Conservation (phyloP, 1,140 invertebrate genomes). For the Neodiprion pinetum region DNA sequence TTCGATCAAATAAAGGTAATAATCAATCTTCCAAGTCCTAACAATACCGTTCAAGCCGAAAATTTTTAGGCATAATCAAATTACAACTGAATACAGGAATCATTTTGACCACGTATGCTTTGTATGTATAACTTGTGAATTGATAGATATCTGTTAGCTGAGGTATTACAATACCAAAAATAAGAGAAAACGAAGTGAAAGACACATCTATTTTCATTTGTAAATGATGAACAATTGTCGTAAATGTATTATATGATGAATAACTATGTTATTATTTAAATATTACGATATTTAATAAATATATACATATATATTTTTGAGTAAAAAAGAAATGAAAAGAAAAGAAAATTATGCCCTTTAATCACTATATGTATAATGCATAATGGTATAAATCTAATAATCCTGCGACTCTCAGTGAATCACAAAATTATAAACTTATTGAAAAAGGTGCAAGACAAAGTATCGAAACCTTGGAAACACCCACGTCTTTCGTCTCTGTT, state of each 20-base stretch:
- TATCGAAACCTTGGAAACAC: too few species aligned
- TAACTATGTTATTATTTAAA: background rate
- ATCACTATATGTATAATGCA: too few species aligned
- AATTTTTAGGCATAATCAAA: too few species aligned
- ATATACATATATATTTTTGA: conserved; percentile 6
- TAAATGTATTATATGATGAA: background rate
- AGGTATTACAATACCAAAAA: background rate
- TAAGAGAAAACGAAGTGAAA: background rate
- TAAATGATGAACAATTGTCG: background rate
- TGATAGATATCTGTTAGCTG: background rate
- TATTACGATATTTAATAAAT: conserved; percentile 1
- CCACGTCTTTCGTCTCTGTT: too few species aligned
- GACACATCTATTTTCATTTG: background rate
- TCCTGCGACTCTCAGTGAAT: too few species aligned
- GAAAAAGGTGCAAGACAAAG: too few species aligned
- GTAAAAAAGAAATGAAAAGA: background rate
- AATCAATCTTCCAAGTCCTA: background rate
- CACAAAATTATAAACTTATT: too few species aligned
- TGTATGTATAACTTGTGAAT: background rate
- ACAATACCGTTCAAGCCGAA: background rate
- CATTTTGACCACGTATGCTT: background rate
- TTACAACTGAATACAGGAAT: background rate
- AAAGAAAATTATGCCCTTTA: too few species aligned
- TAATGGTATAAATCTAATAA: too few species aligned
- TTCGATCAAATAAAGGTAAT: background rate